phyloP scores from a whole-genome alignment of 1,140 invertebrate genomes.

The Doryteuthis pealeii region DNA sequence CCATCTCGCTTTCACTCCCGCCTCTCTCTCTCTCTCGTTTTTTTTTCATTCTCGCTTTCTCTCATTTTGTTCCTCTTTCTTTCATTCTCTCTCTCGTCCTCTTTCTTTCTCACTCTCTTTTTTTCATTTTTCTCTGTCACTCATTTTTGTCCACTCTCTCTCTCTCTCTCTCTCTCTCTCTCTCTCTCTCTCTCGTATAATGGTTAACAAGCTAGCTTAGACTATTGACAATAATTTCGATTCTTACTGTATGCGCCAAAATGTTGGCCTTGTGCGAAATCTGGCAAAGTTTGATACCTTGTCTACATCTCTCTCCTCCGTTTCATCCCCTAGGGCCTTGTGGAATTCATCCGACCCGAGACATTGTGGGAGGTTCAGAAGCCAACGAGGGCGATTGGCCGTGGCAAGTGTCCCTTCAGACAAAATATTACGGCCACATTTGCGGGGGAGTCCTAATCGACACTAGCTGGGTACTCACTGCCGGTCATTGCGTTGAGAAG shows the following conservation, averaged over 20 bases:
- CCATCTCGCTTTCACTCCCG: no score
- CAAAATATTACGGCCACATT: background rate
- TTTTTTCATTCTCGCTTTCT: no score
- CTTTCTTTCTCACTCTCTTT: no score
- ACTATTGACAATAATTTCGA: no score
- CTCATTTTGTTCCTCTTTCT: no score
- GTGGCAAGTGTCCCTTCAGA: slow-evolving; percentile 21
- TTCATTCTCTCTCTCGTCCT: no score
- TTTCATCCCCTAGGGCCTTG: background rate
- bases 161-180: no score
- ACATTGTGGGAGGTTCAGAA: slow-evolving; percentile 18
- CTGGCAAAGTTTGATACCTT: background rate
- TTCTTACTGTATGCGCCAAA: background rate
- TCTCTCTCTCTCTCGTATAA: no score
- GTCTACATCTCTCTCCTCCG: background rate
- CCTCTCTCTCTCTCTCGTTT: no score
- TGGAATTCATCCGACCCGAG: background rate
- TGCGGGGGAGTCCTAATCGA: slow-evolving; percentile 77
- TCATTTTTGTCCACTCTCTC: no score
- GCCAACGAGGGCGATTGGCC: slow-evolving; percentile 24
- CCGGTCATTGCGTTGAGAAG: slow-evolving; percentile 72
- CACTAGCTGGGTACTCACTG: slow-evolving; percentile 71
- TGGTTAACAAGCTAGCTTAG: no score
- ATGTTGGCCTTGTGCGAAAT: background rate
- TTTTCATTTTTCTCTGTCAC: no score